Conservation (phyloP, 1,140 invertebrate species). For the Parasteatoda tepidariorum region DNA sequence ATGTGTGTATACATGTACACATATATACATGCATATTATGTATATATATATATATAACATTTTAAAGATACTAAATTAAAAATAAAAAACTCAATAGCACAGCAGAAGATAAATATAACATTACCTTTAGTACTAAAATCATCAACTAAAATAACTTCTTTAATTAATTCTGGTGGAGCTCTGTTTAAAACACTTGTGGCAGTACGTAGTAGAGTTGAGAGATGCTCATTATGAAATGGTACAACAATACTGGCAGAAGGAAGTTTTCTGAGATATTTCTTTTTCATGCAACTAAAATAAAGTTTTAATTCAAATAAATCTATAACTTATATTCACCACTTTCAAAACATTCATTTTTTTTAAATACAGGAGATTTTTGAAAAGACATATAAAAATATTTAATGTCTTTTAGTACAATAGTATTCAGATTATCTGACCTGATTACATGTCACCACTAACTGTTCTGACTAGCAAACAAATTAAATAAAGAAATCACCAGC, state of each 20-base stretch:
- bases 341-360: no score
- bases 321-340: no score
- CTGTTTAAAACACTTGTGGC: conserved; percentile 85
- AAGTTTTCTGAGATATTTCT: conserved; percentile 81
- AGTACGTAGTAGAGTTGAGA: conserved; percentile 86
- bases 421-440: no score
- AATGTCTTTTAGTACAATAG: no score
- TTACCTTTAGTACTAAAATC: conserved; percentile 79
- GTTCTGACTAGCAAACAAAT: no score
- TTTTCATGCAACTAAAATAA: conserved; percentile 76
- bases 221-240: conserved; percentile 95
- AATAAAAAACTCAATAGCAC: no score
- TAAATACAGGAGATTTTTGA: no score
- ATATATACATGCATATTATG: background rate
- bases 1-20: background rate
- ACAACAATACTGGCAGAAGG: conserved; percentile 86
- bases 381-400: no score
- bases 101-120: no score
- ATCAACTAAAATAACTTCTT: conserved; percentile 93
- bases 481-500: no score
- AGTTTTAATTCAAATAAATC: background rate
- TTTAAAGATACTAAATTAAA: background rate
- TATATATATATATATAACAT: background rate
- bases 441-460: no score
- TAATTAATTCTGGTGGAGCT: conserved; percentile 83